These are phyloP conservation scores for Notodonta dromedarius DNA, from an alignment of 2,888 invertebrate genomes.

Conservation along the genomic window DNA sequence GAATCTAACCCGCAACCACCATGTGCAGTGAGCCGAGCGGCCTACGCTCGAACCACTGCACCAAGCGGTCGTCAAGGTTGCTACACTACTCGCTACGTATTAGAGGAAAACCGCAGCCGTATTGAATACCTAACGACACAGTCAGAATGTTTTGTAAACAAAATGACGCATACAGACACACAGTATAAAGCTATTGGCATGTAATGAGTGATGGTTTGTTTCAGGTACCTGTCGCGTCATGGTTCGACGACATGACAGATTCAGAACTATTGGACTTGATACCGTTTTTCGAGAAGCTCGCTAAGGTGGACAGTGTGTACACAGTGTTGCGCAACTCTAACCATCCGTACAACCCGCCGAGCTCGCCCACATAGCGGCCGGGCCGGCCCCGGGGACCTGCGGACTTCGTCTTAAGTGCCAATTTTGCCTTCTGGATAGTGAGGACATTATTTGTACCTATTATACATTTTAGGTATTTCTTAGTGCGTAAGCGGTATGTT, in stretches of 20 bases:
- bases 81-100: no score
- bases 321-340: slow-evolving; percentile 96
- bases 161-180: no score
- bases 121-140: no score
- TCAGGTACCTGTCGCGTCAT: slow-evolving; percentile 98
- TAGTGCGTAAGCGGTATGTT: slow-evolving; percentile 79
- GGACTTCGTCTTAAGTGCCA: slow-evolving; percentile 82
- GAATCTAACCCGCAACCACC: no score
- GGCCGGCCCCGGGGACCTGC: slow-evolving; percentile 23
- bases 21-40: no score
- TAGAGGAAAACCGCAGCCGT: no score
- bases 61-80: no score
- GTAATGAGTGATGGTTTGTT: no score
- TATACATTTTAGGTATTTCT: slow-evolving; percentile 78
- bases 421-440: slow-evolving; percentile 84
- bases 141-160: no score
- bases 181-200: no score
- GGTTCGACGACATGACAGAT: slow-evolving; percentile 99
- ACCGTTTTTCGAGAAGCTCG: slow-evolving; percentile 98
- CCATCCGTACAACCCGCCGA: slow-evolving; percentile 89
- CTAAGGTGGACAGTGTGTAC: slow-evolving; percentile 98
- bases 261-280: slow-evolving; percentile 98
- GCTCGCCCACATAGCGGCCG: slow-evolving; percentile 68
- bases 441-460: slow-evolving; percentile 83
- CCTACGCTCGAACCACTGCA: no score